A percentile compares a stretch with the other conserved stretches of the same genome.
These are phyloP conservation scores for Venustoraphidia nigricollis DNA, from an alignment of 2,888 invertebrate genomes.

Conservation along the genomic window DNA sequence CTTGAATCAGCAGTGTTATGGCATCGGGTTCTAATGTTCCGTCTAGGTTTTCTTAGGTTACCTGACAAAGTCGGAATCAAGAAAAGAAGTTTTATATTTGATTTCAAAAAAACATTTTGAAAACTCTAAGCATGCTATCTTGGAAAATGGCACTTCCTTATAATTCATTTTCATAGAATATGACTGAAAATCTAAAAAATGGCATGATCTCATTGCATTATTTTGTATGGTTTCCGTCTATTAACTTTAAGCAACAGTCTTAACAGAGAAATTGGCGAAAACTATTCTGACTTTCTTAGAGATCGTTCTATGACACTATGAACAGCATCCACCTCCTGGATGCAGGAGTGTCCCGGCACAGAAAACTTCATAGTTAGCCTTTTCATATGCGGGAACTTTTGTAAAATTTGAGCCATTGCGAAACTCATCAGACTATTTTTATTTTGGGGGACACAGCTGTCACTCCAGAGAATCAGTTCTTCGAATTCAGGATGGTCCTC, in stretches of 20 bases:
- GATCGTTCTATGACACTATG: neutral
- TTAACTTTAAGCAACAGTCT: neutral
- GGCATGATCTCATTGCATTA: too few relatives aligned
- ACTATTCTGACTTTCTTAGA: neutral
- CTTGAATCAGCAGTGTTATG: too few relatives aligned
- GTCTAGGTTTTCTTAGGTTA: too few relatives aligned
- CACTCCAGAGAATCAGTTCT: constrained; percentile 10
- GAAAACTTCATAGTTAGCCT: neutral
- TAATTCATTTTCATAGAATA: too few relatives aligned
- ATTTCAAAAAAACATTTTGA: too few relatives aligned
- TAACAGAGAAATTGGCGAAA: neutral
- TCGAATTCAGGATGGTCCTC: constrained; percentile 7
- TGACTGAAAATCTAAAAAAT: too few relatives aligned
- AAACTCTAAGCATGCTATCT: too few relatives aligned
- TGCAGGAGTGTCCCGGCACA: neutral
- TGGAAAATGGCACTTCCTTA: too few relatives aligned
- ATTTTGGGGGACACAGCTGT: constrained; percentile 13
- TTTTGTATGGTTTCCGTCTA: neutral
- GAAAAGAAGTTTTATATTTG: too few relatives aligned
- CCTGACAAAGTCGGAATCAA: too few relatives aligned
- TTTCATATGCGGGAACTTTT: neutral
- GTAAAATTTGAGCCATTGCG: constrained; percentile 9
- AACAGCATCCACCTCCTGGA: neutral
- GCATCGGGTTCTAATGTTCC: too few relatives aligned
- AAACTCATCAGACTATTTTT: constrained; percentile 9